Evolutionary conservation across 2,797 vertebrate species (phyloP).

Genomic region (Arrhamphus sclerolepis): DNA sequence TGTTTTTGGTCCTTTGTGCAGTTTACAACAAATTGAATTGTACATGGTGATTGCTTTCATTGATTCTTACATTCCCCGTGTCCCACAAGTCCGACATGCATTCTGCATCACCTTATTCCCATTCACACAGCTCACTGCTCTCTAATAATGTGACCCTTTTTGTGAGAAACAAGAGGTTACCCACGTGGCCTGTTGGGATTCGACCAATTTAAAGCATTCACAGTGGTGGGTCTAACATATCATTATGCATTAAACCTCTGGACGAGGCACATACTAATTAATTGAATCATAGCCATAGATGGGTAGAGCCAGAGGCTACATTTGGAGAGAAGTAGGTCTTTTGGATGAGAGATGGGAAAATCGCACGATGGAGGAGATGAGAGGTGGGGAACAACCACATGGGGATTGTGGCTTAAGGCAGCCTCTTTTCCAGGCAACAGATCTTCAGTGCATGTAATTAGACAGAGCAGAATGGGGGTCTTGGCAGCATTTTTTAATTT

Average conservation of each 20-base stretch:
- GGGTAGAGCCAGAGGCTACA: conserved; percentile 59
- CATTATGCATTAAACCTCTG: conserved; percentile 71
- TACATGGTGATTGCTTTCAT: conserved; percentile 71
- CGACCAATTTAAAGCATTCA: conserved; percentile 69
- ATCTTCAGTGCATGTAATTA: conserved; percentile 81
- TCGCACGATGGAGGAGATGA: conserved; percentile 52
- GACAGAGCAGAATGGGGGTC: conserved; percentile 51
- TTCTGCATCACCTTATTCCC: conserved; percentile 49
- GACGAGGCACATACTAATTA: conserved; percentile 77
- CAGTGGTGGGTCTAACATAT: conserved; percentile 59
- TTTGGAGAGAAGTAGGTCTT: conserved; percentile 56
- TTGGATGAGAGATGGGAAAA: conserved; percentile 51
- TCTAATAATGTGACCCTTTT: conserved; percentile 58
- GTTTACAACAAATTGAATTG: conserved; percentile 67
- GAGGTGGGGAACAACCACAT: conserved; percentile 57
- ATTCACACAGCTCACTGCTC: conserved; percentile 55
- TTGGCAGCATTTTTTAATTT: conserved; percentile 59
- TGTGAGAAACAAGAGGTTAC: conserved; percentile 49
- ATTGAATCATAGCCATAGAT: conserved; percentile 75
- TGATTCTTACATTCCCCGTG: conserved; percentile 53
- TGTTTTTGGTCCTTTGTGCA: conserved; percentile 42
- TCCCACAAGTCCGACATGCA: conserved; percentile 55
- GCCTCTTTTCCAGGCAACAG: conserved; percentile 71
- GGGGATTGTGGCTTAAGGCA: conserved; percentile 75
- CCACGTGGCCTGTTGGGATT: conserved; percentile 48